These are phyloP conservation scores for Aplysina aerophoba DNA, from an alignment of 37 sponge, comb jelly and placozoan genomes.

Conservation along the genomic window DNA sequence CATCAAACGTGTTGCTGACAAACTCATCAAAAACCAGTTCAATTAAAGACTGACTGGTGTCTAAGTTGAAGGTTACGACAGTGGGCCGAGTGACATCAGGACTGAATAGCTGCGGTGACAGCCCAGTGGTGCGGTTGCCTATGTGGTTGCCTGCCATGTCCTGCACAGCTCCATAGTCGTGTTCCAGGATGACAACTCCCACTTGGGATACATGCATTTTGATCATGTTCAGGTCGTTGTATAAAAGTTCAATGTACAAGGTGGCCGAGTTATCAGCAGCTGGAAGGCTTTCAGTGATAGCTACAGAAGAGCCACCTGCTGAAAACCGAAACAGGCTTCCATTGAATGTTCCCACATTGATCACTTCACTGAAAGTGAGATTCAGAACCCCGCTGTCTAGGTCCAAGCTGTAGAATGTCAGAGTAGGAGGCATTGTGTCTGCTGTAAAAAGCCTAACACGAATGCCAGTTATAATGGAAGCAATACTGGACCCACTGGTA, in stretches of 20 bases:
- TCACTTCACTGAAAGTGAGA: slow-evolving; percentile 77
- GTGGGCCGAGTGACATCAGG: slow-evolving; percentile 64
- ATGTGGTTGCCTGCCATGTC: slow-evolving; percentile 80
- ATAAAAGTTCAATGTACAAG: slow-evolving; percentile 58
- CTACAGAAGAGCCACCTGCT: background rate
- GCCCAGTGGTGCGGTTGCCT: slow-evolving; percentile 26
- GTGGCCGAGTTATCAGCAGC: slow-evolving; percentile 46
- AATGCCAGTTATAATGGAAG: slow-evolving; percentile 28
- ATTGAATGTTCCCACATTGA: slow-evolving; percentile 56
- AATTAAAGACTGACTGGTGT: slow-evolving; percentile 59
- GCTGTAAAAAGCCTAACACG: slow-evolving; percentile 42
- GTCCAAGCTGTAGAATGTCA: slow-evolving; percentile 65
- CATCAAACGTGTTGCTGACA: slow-evolving; percentile 49
- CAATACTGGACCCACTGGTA: slow-evolving; percentile 46
- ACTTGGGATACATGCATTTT: slow-evolving; percentile 55
- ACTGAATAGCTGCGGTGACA: slow-evolving; percentile 44
- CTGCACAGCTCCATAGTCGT: slow-evolving; percentile 65
- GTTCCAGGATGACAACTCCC: slow-evolving; percentile 46
- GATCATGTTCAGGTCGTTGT: slow-evolving; percentile 62
- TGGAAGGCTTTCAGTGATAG: slow-evolving; percentile 41
- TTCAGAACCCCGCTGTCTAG: slow-evolving; percentile 79
- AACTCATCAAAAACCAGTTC: slow-evolving; percentile 80
- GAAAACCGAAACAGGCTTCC: slow-evolving; percentile 50
- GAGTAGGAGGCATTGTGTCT: slow-evolving; percentile 69
- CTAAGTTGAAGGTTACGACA: slow-evolving; percentile 66